phyloP scores from a whole-genome alignment of 1,140 invertebrate species.

The Nephila pilipes region DNA sequence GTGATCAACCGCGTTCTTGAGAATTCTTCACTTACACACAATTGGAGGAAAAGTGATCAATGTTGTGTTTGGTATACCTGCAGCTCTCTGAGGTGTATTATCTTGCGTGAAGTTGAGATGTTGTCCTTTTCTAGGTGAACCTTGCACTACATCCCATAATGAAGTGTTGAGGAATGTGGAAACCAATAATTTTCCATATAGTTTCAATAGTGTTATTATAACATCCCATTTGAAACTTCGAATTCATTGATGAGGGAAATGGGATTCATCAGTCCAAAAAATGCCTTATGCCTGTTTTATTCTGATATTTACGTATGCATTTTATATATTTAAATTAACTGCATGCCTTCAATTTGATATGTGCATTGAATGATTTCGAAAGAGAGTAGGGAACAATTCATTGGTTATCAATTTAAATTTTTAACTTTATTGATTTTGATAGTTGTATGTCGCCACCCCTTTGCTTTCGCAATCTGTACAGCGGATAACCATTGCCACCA shows the following conservation, averaged over 20 bases:
- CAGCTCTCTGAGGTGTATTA: too few relatives aligned
- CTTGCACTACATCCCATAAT: constrained; percentile 79
- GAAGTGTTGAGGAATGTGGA: constrained; percentile 80
- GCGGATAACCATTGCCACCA: constrained; percentile 52
- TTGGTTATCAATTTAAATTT: not conserved
- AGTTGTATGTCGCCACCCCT: not conserved
- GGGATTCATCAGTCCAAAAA: not conserved
- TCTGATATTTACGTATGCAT: constrained; percentile 69
- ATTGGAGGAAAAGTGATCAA: constrained; percentile 63
- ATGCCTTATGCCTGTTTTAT: not conserved
- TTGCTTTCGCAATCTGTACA: not conserved
- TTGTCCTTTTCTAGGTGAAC: constrained; percentile 82
- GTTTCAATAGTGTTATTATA: constrained; percentile 78
- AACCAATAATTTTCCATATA: constrained; percentile 77
- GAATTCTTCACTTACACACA: constrained; percentile 78
- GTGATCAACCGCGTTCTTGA: constrained; percentile 80
- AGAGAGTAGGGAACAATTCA: constrained; percentile 7
- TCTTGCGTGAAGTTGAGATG: not conserved
- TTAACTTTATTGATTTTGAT: not conserved
- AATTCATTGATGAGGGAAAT: not conserved
- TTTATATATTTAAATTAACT: constrained; percentile 27
- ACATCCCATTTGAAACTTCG: constrained; percentile 44
- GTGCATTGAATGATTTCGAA: constrained; percentile 1
- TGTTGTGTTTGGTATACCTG: not conserved
- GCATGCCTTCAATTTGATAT: constrained; percentile 44